phyloP scores from a whole-genome alignment of 35 echinoderm and acorn worm species.

The Stichopus chloronotus region DNA sequence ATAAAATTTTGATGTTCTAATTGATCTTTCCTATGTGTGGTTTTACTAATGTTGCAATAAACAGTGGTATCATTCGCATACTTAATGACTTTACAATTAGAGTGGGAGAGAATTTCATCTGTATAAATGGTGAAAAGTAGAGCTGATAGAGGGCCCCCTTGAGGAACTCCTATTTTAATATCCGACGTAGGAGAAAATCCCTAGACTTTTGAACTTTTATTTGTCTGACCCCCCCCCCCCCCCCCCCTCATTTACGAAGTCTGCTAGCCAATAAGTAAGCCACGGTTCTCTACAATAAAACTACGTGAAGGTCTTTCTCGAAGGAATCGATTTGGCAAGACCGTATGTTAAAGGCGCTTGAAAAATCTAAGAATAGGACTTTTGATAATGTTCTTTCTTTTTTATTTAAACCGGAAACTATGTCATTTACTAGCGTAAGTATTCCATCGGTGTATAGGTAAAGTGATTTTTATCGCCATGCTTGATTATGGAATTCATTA shows the following conservation, averaged over 20 bases:
- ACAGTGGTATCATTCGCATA: not conserved
- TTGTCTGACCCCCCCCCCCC: not conserved
- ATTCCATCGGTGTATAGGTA: conserved; percentile 14
- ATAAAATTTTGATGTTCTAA: no score
- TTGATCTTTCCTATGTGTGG: no score
- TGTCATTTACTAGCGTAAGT: conserved; percentile 5
- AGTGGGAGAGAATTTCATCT: not conserved
- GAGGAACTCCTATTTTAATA: not conserved
- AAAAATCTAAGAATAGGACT: not conserved
- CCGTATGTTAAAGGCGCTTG: conserved; percentile 8
- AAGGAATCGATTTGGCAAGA: not conserved
- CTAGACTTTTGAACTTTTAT: not conserved
- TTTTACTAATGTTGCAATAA: no score
- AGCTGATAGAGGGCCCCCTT: no score
- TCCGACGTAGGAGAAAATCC: not conserved
- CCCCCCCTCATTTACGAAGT: not conserved
- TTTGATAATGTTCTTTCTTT: not conserved
- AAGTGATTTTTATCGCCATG: not conserved
- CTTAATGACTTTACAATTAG: not conserved
- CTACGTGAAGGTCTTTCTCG: not conserved
- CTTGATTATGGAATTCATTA: not conserved
- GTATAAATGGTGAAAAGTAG: not conserved
- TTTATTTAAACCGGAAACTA: not conserved
- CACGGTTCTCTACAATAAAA: not conserved
- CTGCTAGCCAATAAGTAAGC: not conserved